Percentiles rank a stretch among this genome's conserved stretches.
phyloP scores from a whole-genome alignment of 2,888 invertebrate species.

The Lepetodrilus schrolli region DNA sequence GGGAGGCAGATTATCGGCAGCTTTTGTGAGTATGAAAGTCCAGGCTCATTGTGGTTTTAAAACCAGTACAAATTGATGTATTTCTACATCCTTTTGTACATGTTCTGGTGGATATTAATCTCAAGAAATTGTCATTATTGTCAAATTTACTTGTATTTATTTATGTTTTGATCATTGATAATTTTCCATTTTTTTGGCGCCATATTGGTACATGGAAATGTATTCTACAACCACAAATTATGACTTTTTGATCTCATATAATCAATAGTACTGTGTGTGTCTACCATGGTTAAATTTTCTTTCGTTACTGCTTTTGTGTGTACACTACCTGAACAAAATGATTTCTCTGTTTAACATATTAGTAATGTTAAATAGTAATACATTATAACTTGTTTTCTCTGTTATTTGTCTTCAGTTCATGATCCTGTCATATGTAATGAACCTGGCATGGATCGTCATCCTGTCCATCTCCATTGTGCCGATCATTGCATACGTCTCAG shows the following conservation, averaged over 20 bases:
- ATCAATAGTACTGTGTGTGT: too few relatives aligned
- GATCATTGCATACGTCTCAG: conserved; percentile 67
- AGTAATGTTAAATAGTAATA: too few relatives aligned
- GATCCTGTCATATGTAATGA: conserved; percentile 69
- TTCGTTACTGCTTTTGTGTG: too few relatives aligned
- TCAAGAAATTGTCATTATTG: not conserved
- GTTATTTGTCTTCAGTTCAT: conserved; percentile 64
- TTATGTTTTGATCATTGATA: too few relatives aligned
- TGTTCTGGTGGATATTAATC: not conserved
- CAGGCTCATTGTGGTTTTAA: not conserved
- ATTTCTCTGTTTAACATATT: too few relatives aligned
- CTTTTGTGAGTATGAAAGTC: conserved; percentile 67
- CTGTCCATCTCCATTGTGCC: conserved; percentile 65
- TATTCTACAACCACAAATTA: too few relatives aligned
- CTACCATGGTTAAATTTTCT: too few relatives aligned
- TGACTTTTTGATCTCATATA: too few relatives aligned
- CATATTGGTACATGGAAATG: too few relatives aligned
- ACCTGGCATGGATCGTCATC: conserved; percentile 70
- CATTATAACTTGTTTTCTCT: not conserved
- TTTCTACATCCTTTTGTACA: not conserved
- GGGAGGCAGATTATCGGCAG: conserved; percentile 74
- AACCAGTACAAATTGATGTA: not conserved
- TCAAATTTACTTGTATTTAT: not conserved
- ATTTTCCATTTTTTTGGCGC: too few relatives aligned
- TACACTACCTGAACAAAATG: too few relatives aligned